Evolutionary conservation across 2,113 vertebrate species (phyloP).

Genomic region (Spilogale gracilis): DNA sequence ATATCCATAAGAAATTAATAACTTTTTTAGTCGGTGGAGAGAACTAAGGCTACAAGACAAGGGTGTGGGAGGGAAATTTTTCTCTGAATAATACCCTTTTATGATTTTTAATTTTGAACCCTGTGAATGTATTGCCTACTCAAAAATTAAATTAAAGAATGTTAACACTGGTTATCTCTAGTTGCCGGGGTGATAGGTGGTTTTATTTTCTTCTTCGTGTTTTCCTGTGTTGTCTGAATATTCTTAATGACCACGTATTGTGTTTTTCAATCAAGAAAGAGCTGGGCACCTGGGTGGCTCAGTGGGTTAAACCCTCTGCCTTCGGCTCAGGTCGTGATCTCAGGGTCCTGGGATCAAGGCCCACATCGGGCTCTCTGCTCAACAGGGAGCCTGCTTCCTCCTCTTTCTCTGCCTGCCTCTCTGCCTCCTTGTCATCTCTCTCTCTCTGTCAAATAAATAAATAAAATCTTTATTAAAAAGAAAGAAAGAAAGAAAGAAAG

Average conservation of each 20-base stretch:
- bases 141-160: constrained; percentile 77
- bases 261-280: constrained; percentile 71
- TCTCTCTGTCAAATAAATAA: no score
- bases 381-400: no score
- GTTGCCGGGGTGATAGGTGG: constrained; percentile 44
- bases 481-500: no score
- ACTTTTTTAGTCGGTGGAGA: constrained; percentile 5
- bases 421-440: no score
- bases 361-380: no score
- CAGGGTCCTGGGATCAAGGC: no score
- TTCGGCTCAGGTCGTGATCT: no score
- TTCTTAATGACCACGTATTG: constrained; percentile 65
- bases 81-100: constrained; percentile 61
- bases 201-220: constrained; percentile 59
- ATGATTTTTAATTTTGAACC: constrained; percentile 73
- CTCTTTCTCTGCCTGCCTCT: no score
- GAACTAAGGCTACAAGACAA: neutral
- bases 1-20: constrained; percentile 51
- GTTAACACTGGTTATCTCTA: constrained; percentile 64
- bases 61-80: constrained; percentile 50
- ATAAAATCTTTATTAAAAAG: no score
- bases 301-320: no score
- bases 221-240: constrained; percentile 59
- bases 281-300: no score
- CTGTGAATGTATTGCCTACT: constrained; percentile 71